Percentiles rank a stretch among this genome's conserved stretches.
Evolutionary conservation across 2,113 vertebrate species (phyloP).

Genomic region (Melanerpes formicivorus): DNA sequence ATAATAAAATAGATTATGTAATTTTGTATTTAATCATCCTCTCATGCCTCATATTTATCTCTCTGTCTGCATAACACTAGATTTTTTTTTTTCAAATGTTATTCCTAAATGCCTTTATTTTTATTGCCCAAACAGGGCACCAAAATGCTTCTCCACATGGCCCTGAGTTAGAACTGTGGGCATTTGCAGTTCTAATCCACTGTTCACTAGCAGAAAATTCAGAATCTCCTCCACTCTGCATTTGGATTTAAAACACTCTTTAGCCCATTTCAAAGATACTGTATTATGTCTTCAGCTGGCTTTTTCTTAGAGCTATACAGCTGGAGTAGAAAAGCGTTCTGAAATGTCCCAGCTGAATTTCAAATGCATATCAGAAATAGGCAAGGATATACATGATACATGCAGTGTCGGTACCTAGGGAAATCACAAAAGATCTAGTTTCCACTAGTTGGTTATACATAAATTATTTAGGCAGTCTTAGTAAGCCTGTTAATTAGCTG

Average conservation of each 20-base stretch:
- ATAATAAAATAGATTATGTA: background rate
- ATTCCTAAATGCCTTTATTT: background rate
- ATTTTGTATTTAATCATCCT: background rate
- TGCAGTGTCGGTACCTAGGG: slow-evolving; percentile 50
- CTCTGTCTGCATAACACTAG: background rate
- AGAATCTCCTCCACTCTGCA: background rate
- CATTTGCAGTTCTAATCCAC: background rate
- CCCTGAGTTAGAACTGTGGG: background rate
- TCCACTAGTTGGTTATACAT: slow-evolving; percentile 60
- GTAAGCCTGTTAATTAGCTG: slow-evolving; percentile 60
- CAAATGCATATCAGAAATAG: slow-evolving; percentile 67
- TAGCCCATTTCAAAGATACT: slow-evolving; percentile 20
- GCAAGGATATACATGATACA: slow-evolving; percentile 63
- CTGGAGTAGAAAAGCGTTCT: slow-evolving; percentile 44
- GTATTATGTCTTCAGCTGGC: slow-evolving; percentile 26
- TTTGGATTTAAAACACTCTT: background rate
- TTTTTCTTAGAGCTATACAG: slow-evolving; percentile 50
- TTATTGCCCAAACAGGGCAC: background rate
- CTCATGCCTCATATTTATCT: background rate
- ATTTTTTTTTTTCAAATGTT: background rate
- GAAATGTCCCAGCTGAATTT: slow-evolving; percentile 65
- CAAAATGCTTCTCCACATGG: background rate
- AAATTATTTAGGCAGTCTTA: slow-evolving; percentile 65
- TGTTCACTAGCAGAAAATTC: background rate
- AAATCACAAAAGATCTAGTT: slow-evolving; percentile 67